phyloP scores from a whole-genome alignment of 2,888 invertebrate species.

The Tethea ocularis region DNA sequence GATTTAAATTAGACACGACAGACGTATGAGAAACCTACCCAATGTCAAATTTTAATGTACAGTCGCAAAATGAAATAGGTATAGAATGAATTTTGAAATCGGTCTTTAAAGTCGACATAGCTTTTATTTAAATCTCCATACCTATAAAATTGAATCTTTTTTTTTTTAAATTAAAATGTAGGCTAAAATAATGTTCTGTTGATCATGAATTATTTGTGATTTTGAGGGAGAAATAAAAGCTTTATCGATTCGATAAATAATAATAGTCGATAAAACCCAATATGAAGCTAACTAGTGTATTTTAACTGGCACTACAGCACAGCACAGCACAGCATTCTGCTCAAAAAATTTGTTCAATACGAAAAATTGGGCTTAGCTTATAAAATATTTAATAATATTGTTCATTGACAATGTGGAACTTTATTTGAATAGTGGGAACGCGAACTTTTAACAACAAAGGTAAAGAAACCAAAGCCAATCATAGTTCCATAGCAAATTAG shows the following conservation, averaged over 20 bases:
- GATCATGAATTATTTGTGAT: neutral
- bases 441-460: neutral
- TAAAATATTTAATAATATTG: neutral
- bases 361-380: neutral
- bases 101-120: neutral
- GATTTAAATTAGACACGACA: no score
- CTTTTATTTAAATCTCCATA: neutral
- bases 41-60: no score
- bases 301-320: neutral
- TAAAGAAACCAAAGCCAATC: no score
- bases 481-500: neutral
- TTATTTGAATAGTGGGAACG: neutral
- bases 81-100: no score
- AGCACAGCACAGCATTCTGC: neutral
- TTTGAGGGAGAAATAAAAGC: neutral
- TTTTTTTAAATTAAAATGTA: no score
- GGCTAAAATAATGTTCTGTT: neutral
- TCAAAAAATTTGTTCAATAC: neutral
- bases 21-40: no score
- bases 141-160: no score
- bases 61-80: no score
- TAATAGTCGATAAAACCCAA: neutral
- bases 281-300: neutral
- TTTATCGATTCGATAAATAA: neutral
- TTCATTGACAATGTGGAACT: neutral